phyloP scores from a whole-genome alignment of 2,113 vertebrate genomes.

The Lynx canadensis region DNA sequence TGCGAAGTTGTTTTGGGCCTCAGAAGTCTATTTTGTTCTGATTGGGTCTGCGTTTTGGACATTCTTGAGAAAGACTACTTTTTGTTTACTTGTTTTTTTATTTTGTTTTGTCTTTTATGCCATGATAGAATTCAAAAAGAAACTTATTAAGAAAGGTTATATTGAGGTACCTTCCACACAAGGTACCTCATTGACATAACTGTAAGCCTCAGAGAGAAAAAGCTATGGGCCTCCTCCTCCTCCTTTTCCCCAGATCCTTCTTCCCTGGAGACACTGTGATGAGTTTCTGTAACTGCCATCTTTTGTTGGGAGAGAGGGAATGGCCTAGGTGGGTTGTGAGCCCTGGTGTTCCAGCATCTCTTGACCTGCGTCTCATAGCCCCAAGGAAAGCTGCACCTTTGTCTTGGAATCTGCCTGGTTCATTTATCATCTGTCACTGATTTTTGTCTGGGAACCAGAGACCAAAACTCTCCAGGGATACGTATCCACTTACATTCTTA shows the following conservation, averaged over 20 bases:
- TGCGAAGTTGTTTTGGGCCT: not conserved
- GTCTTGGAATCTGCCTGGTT: conserved; percentile 43
- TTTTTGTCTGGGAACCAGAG: conserved; percentile 59
- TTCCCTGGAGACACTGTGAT: not conserved
- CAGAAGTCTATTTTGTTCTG: not conserved
- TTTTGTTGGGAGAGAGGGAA: not conserved
- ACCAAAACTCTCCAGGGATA: conserved; percentile 58
- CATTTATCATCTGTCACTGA: conserved; percentile 60
- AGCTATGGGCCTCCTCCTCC: not conserved
- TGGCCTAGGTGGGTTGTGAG: not conserved
- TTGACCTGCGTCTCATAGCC: not conserved
- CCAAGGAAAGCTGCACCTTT: conserved; percentile 44
- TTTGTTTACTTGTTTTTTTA: not conserved
- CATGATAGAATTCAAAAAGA: conserved; percentile 30
- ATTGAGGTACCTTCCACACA: not conserved
- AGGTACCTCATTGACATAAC: conserved; percentile 19
- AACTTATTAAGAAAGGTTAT: not conserved
- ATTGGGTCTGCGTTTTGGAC: not conserved
- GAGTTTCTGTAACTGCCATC: conserved; percentile 1
- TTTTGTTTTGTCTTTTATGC: conserved; percentile 20
- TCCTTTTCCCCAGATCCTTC: not conserved
- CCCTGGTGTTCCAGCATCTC: not conserved
- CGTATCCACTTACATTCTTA: conserved; percentile 28
- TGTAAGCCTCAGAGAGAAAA: not conserved
- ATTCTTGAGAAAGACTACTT: not conserved